phyloP scores from a whole-genome alignment of 2,797 vertebrate species.

The Brachyrhaphis roseni region DNA sequence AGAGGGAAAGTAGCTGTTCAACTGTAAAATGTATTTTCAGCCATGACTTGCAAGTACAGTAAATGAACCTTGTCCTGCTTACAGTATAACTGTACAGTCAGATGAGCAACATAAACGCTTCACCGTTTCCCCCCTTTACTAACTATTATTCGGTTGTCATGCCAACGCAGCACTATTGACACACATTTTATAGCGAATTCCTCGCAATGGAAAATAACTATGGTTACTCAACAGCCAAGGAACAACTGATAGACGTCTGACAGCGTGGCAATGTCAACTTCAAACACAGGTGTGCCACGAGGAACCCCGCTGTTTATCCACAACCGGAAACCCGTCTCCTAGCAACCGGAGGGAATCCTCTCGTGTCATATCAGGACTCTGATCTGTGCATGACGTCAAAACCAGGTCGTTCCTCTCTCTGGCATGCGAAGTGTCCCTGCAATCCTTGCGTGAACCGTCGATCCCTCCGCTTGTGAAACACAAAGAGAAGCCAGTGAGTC shows the following conservation, averaged over 20 bases:
- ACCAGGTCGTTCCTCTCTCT: conserved; percentile 50
- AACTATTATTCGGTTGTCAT: conserved; percentile 52
- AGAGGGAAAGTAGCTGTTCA: not conserved
- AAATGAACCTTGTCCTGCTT: not conserved
- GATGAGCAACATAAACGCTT: conserved; percentile 16
- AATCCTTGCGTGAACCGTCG: conserved; percentile 38
- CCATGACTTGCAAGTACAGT: not conserved
- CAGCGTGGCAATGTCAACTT: conserved; percentile 68
- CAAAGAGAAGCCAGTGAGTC: conserved; percentile 62
- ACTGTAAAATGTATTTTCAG: not conserved
- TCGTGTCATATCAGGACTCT: conserved; percentile 46
- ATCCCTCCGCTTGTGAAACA: conserved; percentile 53
- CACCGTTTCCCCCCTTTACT: conserved; percentile 27
- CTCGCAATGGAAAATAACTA: conserved; percentile 70
- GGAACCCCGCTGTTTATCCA: conserved; percentile 69
- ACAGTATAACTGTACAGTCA: conserved; percentile 6
- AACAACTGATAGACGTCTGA: conserved; percentile 64
- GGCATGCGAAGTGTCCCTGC: conserved; percentile 50
- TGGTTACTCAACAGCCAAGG: conserved; percentile 63
- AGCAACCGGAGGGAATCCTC: conserved; percentile 81
- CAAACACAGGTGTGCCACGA: conserved; percentile 69
- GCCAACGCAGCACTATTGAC: conserved; percentile 18
- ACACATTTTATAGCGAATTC: conserved; percentile 35
- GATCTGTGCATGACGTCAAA: conserved; percentile 72
- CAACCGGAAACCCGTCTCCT: conserved; percentile 69